Base-by-base conservation (phyloP, 2,888 invertebrate species). In the Amphimallon solstitiale region DNA sequence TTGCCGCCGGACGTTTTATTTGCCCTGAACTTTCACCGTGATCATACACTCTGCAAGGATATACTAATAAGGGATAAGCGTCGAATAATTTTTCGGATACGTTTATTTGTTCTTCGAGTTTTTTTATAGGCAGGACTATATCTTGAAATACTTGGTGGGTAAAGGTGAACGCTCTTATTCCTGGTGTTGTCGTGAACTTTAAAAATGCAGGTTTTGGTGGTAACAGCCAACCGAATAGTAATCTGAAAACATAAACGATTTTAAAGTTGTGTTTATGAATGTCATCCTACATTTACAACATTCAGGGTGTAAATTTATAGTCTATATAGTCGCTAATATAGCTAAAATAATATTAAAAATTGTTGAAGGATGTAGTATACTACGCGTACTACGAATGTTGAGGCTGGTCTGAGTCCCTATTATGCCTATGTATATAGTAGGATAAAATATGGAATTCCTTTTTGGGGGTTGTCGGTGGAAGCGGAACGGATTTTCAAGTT, bases 141-240 rank as follows among this genome's bases (percentile, higher is more conserved):
- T 90, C 90, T 81, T 90, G 90, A 78, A 90, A 90, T 0, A 90
- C 89, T 82, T 90, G 90, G 73, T 88, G 88, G 0, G 89, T 88
- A 75, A 90, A 90, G 0, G 90, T 90, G 77, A 89, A 89, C 0
- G 87, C 88, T 66, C 90, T 78, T 0, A 91, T 84, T 7, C 88
- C 88, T 0, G 89, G 87, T 0, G 90, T 91, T 0, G 90, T 91
- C 0, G 90, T 89, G 80, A 88, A 89, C 75, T 90, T 90, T n/a
- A 90, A 77, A 76, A 90, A 90, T 0, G 90, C 90, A 1, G 89
- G 89, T 75, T 90, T 90, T 0, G 90, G 90, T 0, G 90, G 90
- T 23, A 90, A 76, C 0, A 90, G 78, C 89, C 90, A 90, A 0
- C 90, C 90, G 72, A 90, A 87, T 0, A 89, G 71, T 2, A 84